phyloP scores from a whole-genome alignment of 1,140 invertebrate species.

The Monochamus saltuarius region DNA sequence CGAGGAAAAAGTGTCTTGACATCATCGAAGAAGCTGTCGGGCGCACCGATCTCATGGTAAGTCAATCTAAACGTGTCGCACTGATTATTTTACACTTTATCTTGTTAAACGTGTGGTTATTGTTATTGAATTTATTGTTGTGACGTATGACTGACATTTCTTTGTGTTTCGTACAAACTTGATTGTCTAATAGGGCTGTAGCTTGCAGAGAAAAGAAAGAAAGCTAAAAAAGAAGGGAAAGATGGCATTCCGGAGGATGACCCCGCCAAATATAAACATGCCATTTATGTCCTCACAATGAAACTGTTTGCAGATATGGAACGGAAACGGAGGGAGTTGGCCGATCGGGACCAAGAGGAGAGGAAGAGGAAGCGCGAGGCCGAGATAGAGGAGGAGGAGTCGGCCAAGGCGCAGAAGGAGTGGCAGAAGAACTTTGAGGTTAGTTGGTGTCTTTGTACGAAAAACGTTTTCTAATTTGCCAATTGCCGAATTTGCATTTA shows the following conservation, averaged over 20 bases:
- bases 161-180: not conserved
- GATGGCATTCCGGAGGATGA: constrained; percentile 91
- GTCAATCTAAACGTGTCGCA: constrained; percentile 26
- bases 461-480: too few relatives aligned
- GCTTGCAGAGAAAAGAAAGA: constrained; percentile 94
- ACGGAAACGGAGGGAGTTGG: constrained; percentile 79
- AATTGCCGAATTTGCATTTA: too few relatives aligned
- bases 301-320: constrained; percentile 98
- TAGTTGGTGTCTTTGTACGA: constrained; percentile 34
- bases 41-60: constrained; percentile 90
- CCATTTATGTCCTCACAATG: constrained; percentile 96
- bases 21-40: constrained; percentile 97
- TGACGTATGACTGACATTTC: too few relatives aligned
- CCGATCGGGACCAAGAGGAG: constrained; percentile 89
- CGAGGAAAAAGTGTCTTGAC: constrained; percentile 91
- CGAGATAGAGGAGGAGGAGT: constrained; percentile 90
- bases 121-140: too few relatives aligned
- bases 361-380: constrained; percentile 92
- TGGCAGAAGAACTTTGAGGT: constrained; percentile 98
- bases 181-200: constrained; percentile 49
- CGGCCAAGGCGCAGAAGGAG: constrained; percentile 84
- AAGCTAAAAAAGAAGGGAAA: constrained; percentile 91
- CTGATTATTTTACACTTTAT: not conserved
- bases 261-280: constrained; percentile 87
- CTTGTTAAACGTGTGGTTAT: not conserved